These are phyloP conservation scores for Pachyseris speciosa DNA, from an alignment of 64 coral and sea anemone species.

Conservation along the genomic window DNA sequence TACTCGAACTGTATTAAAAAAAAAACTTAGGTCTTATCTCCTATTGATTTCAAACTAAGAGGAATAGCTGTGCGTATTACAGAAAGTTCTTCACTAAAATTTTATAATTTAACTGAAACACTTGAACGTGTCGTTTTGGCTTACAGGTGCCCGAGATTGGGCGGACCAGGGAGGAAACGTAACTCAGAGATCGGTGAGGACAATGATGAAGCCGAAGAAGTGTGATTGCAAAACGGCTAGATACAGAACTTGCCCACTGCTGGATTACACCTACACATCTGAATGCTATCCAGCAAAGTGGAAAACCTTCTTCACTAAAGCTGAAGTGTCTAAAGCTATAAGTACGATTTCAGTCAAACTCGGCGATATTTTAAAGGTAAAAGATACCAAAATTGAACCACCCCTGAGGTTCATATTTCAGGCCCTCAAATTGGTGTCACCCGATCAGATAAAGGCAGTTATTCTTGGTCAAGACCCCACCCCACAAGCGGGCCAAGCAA, in stretches of 20 bases:
- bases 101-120: no score
- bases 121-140: no score
- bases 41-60: no score
- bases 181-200: background rate
- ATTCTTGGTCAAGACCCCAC: constrained; percentile 49
- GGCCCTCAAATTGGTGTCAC: background rate
- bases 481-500: constrained; percentile 17
- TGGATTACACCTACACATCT: background rate
- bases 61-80: no score
- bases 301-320: background rate
- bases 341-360: background rate
- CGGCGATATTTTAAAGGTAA: background rate
- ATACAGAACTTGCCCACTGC: background rate
- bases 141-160: no score
- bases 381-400: background rate
- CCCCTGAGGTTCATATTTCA: background rate
- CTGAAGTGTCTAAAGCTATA: background rate
- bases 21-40: no score
- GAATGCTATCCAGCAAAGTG: background rate
- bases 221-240: background rate
- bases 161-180: no score
- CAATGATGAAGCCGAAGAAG: background rate
- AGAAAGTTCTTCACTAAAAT: no score
- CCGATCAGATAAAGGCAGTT: background rate
- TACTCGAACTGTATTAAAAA: no score